These are phyloP conservation scores for Diabrotica virgifera DNA, from an alignment of 1,140 invertebrate species.

Conservation along the genomic window DNA sequence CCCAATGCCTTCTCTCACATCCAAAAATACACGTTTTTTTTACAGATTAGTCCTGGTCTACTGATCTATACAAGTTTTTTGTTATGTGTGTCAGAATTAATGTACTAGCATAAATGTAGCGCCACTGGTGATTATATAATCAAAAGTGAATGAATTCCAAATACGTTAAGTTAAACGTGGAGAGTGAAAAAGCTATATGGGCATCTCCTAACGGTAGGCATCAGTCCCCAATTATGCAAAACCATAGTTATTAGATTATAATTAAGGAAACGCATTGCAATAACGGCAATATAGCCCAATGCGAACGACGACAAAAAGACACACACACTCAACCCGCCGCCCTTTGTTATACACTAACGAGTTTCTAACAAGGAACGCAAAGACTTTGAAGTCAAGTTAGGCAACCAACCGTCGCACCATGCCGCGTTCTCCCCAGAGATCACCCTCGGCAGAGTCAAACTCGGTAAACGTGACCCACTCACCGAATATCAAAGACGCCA, in stretches of 20 bases:
- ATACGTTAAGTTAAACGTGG: not conserved
- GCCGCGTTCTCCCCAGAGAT: not conserved
- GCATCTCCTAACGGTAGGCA: conserved; percentile 16
- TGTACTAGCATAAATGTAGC: not conserved
- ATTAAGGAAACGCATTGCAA: conserved; percentile 28
- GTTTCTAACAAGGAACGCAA: conserved; percentile 25
- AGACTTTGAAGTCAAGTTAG: conserved; percentile 20
- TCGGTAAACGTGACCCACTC: too few species aligned
- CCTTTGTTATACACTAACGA: conserved; percentile 26
- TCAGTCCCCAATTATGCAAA: conserved; percentile 26
- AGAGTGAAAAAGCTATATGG: not conserved
- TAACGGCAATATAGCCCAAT: conserved; percentile 24
- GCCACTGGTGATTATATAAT: not conserved
- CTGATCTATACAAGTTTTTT: too few species aligned
- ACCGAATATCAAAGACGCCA: too few species aligned
- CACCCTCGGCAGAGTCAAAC: not conserved
- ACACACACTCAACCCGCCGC: conserved; percentile 10
- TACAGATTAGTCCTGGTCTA: too few species aligned
- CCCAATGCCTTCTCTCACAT: too few species aligned
- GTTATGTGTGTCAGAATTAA: not conserved
- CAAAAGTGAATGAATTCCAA: not conserved
- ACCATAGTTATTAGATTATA: conserved; percentile 27
- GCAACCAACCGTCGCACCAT: not conserved
- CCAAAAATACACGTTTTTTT: too few species aligned
- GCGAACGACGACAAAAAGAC: conserved; percentile 23